Evolutionary conservation across 2,888 invertebrate genomes (phyloP), one percentile per base, ranked within the genome.

Genomic region (Drosophila nigritarsus): DNA sequence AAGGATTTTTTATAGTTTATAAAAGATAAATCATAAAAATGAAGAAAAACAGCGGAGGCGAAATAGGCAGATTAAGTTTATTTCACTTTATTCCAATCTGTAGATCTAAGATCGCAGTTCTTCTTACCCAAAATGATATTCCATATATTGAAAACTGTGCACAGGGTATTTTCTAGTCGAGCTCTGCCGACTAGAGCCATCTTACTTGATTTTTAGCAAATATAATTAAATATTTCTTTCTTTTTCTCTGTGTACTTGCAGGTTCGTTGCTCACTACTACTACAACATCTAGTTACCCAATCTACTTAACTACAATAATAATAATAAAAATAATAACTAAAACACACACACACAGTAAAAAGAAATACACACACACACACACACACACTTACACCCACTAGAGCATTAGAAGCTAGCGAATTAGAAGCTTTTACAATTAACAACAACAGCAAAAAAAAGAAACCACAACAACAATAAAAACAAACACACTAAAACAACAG

Each of bases 251-350:
- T 83, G 32, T 55, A 29, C n/a, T 87, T 90, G 30, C 82, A 87
- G 86, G 86, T 87, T 87, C 80, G 86, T 87, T 87, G 82, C 59
- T 78, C 59, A 72, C 54, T 64, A 72, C 54, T 61, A 60, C 66
- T 45, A 54, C 69, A 77, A 79, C 56, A 18, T 75, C 29, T 45
- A 56, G 30, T 56, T 77, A 85, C 42, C 29, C 56, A 84, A 87
- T 50, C 62, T 65, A 69, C 76, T 55, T 79, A 73, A 53, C 69
- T 77, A 70, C 74, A 83, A 80, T 65, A 73, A 85, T 73, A 73
- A 55, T 38, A 55, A n/a, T 50, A 27, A 74, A 62, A 62, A 62
- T 72, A 70, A 62, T 67, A 82, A 63, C 38, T 45, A 29, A 49
- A 59, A 60, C 18, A 74, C 49, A 76, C 51, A 64, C 64, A 56